Evolutionary conservation across 1,140 invertebrate genomes (phyloP).

Genomic region (Calosoma granatense): DNA sequence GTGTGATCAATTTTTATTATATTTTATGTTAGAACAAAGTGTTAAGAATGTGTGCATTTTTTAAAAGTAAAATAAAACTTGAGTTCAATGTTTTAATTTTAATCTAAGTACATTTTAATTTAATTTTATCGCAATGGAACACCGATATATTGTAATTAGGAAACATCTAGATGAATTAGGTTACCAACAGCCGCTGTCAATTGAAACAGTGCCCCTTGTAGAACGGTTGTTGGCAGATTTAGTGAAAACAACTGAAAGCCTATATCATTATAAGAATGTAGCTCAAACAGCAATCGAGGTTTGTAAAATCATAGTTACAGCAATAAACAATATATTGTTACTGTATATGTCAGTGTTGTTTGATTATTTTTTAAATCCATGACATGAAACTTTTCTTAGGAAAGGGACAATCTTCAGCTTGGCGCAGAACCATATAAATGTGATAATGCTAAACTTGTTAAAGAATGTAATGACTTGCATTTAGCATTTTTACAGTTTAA

Average conservation of each 20-base stretch:
- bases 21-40: no score
- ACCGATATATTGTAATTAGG: constrained; percentile 41
- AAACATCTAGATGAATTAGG: constrained; percentile 58
- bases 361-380: neutral
- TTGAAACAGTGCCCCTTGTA: constrained; percentile 62
- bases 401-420: constrained; percentile 45
- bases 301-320: no score
- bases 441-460: constrained; percentile 56
- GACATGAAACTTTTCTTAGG: constrained; percentile 33
- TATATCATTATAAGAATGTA: constrained; percentile 66
- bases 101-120: no score
- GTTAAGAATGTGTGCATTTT: no score
- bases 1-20: no score
- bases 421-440: constrained; percentile 57
- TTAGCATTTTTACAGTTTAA: constrained; percentile 51
- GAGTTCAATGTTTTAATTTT: no score
- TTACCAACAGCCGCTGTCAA: constrained; percentile 57
- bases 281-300: constrained; percentile 53
- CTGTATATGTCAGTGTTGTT: neutral
- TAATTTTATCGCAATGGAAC: no score
- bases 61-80: no score
- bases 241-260: constrained; percentile 63
- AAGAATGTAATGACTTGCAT: constrained; percentile 63
- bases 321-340: constrained; percentile 3
- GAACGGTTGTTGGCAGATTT: constrained; percentile 65